Conservation (phyloP, 2,113 vertebrate species). For the Dasyurus viverrinus region DNA sequence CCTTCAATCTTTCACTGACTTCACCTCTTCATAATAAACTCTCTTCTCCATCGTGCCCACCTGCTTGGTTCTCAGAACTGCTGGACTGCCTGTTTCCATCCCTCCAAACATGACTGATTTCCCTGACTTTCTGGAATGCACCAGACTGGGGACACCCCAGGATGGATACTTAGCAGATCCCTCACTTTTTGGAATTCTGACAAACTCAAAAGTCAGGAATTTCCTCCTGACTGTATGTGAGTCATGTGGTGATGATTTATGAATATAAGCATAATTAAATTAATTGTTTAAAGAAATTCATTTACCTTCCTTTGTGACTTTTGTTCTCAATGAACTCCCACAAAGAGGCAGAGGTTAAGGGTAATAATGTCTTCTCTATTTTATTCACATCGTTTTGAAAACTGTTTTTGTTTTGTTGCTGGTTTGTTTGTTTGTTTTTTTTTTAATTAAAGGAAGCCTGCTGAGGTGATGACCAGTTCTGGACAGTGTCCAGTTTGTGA, state of each 20-base stretch:
- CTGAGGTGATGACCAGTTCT: not conserved
- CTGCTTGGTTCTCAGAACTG: not conserved
- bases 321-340: not conserved
- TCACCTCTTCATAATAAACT: not conserved
- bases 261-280: conserved; percentile 28
- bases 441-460: not conserved
- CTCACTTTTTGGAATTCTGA: not conserved
- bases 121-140: not conserved
- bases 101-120: not conserved
- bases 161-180: not conserved
- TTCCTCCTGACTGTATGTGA: conserved; percentile 32
- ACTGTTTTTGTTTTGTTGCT: not conserved
- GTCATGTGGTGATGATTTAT: conserved; percentile 16
- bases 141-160: not conserved
- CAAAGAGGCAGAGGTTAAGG: not conserved
- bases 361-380: not conserved
- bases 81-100: not conserved
- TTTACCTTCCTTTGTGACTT: conserved; percentile 5
- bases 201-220: not conserved
- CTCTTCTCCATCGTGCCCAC: not conserved
- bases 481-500: not conserved
- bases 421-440: not conserved
- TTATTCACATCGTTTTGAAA: conserved; percentile 3
- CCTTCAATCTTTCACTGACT: conserved; percentile 15
- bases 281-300: not conserved